These are phyloP conservation scores for Peromyscus maniculatus DNA, from an alignment of 2,113 vertebrate genomes.

Conservation along the genomic window DNA sequence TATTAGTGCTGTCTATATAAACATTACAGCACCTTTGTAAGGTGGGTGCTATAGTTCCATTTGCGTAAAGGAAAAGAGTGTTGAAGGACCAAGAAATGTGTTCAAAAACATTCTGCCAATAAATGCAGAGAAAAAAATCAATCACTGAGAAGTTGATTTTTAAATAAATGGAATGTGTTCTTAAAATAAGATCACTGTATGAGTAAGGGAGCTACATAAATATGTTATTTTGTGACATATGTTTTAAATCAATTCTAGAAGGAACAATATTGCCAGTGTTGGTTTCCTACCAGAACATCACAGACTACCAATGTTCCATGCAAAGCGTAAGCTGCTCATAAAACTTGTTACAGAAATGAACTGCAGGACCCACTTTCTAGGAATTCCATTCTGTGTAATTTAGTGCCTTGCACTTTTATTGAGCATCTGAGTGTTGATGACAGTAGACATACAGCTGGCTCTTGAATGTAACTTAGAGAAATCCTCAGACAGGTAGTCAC, in stretches of 20 bases:
- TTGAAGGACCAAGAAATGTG: not conserved
- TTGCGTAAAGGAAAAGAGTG: not conserved
- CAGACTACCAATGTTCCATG: not conserved
- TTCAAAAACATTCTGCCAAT: constrained; percentile 24
- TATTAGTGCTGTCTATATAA: not conserved
- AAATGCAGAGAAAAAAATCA: constrained; percentile 24
- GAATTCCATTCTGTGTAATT: not conserved
- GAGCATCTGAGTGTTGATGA: not conserved
- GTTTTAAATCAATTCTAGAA: constrained; percentile 36
- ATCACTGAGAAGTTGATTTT: constrained; percentile 19
- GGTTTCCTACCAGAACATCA: not conserved
- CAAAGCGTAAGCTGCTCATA: not conserved
- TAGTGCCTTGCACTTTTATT: not conserved
- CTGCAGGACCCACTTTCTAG: not conserved
- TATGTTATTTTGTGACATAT: not conserved
- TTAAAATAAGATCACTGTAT: constrained; percentile 31
- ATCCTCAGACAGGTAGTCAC: not conserved
- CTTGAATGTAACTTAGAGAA: not conserved
- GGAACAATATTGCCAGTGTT: not conserved
- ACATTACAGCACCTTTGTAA: constrained; percentile 27
- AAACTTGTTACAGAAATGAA: not conserved
- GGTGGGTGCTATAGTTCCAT: not conserved
- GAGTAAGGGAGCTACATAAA: not conserved
- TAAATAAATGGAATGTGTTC: constrained; percentile 3
- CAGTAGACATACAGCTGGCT: not conserved